Evolutionary conservation across 2,888 invertebrate genomes (phyloP).

Genomic region (Busseola fusca): DNA sequence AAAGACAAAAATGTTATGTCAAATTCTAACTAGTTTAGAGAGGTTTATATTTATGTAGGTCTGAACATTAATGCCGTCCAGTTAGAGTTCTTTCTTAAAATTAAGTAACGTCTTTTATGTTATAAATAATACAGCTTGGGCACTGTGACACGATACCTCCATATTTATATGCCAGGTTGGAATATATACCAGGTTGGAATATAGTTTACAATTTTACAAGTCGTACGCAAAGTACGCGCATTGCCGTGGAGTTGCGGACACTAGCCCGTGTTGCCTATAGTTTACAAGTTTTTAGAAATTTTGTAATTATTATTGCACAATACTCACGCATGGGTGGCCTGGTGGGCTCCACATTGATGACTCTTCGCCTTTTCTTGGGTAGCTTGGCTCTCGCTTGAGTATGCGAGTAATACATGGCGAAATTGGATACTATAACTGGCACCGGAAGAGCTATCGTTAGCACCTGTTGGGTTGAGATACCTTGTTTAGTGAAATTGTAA

Average conservation of each 20-base stretch:
- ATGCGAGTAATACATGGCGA: constrained; percentile 98
- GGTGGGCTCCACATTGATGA: constrained; percentile 98
- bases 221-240: no score
- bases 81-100: not conserved
- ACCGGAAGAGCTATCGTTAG: constrained; percentile 99
- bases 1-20: not conserved
- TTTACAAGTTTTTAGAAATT: not conserved
- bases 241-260: no score
- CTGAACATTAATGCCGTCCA: not conserved
- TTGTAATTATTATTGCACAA: not conserved
- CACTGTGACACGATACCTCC: no score
- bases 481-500: not conserved
- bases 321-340: constrained; percentile 90
- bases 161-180: not conserved
- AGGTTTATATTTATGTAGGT: not conserved
- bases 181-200: no score
- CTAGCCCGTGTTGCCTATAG: no score
- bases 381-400: constrained; percentile 99
- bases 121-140: not conserved
- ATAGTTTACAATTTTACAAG: no score
- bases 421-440: constrained; percentile 99
- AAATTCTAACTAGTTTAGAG: not conserved
- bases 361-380: constrained; percentile 99
- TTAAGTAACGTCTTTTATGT: not conserved
- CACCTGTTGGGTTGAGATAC: constrained; percentile 72